Percentiles rank a stretch among this genome's conserved stretches.
phyloP scores from a whole-genome alignment of 2,888 invertebrate species.

The Ischnus inquisitorius region DNA sequence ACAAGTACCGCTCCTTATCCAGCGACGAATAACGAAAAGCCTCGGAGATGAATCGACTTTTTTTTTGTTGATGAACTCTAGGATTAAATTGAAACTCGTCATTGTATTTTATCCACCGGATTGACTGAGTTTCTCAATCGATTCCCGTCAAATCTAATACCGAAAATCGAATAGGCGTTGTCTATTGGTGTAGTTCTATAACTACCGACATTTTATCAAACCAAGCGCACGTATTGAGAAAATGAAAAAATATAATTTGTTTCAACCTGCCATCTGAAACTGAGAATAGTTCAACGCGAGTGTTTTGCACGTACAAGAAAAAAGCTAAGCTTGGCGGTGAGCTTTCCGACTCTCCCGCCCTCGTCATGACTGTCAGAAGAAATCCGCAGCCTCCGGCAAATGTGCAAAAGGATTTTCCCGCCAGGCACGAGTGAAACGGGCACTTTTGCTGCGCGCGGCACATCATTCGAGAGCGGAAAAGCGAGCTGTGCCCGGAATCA shows the following conservation, averaged over 20 bases:
- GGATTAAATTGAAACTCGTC: too few relatives aligned
- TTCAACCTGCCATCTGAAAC: too few relatives aligned
- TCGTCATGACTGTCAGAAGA: background rate
- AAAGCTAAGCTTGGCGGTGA: background rate
- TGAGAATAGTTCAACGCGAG: background rate
- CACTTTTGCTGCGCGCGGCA: background rate
- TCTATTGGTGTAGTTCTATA: too few relatives aligned
- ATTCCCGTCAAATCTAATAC: too few relatives aligned
- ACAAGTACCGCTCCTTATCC: background rate
- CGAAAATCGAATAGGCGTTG: too few relatives aligned
- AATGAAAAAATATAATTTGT: too few relatives aligned
- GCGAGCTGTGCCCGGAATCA: constrained; percentile 2
- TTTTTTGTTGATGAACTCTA: too few relatives aligned
- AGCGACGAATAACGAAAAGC: background rate
- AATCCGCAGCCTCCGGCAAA: background rate
- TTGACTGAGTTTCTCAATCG: too few relatives aligned
- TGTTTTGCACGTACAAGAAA: background rate
- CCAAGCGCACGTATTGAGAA: too few relatives aligned
- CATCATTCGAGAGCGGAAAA: constrained; percentile 5
- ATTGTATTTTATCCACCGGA: too few relatives aligned
- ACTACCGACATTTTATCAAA: too few relatives aligned
- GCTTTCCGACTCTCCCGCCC: background rate
- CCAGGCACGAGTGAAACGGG: background rate
- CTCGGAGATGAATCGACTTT: background rate
- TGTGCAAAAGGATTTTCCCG: constrained; percentile 9